Percentiles rank a stretch among this genome's conserved stretches.
These are phyloP conservation scores for Thermophis baileyi DNA, from an alignment of 2,113 vertebrate genomes.

Conservation along the genomic window DNA sequence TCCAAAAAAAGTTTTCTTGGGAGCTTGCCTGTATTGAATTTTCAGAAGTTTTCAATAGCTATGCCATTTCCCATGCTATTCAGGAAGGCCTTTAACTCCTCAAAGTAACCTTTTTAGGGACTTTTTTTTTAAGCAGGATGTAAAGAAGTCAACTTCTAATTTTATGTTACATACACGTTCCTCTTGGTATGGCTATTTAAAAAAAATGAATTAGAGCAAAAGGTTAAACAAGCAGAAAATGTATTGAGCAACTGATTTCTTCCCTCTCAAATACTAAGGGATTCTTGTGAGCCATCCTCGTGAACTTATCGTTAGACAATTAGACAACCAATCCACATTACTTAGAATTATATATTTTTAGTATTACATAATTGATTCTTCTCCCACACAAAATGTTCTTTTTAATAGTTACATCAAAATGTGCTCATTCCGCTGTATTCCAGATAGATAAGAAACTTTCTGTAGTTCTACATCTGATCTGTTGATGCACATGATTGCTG, in stretches of 20 bases:
- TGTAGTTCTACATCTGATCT: background rate
- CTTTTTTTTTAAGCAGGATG: background rate
- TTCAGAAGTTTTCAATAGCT: background rate
- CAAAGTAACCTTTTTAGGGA: background rate
- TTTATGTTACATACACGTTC: background rate
- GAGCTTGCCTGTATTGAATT: background rate
- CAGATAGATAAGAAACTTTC: background rate
- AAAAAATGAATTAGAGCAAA: background rate
- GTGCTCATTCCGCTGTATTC: background rate
- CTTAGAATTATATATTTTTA: background rate
- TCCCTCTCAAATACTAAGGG: background rate
- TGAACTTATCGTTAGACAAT: constrained; percentile 20
- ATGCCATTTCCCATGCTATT: background rate
- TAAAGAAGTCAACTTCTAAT: background rate
- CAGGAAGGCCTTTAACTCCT: background rate
- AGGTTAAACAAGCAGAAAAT: background rate
- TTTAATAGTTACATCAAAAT: background rate
- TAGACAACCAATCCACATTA: background rate
- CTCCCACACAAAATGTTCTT: background rate
- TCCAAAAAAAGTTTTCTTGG: background rate
- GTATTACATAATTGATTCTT: background rate
- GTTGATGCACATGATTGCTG: background rate
- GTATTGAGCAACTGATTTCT: background rate
- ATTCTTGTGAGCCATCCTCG: background rate
- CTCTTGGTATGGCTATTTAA: background rate